A percentile compares a stretch with the other conserved stretches of the same genome.
Evolutionary conservation across 2,797 vertebrate species (phyloP).

Genomic region (Oryzias dopingdopingensis): DNA sequence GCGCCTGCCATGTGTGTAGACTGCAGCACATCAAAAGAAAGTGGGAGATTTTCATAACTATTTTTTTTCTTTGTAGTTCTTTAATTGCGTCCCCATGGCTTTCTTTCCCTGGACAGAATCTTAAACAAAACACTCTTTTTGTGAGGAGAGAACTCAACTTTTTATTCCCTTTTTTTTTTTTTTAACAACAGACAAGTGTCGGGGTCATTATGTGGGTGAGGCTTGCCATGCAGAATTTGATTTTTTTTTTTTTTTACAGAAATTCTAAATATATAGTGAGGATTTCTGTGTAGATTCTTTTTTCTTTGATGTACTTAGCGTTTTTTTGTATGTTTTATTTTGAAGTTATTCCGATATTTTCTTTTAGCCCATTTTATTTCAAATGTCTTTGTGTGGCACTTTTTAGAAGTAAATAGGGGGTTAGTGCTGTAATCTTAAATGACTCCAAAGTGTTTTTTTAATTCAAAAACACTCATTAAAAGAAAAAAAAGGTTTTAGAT

Average conservation of each 20-base stretch:
- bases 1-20: conserved; percentile 48
- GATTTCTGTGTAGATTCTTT: conserved; percentile 12
- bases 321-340: neutral
- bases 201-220: conserved; percentile 57
- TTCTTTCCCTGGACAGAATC: conserved; percentile 82
- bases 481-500: too few relatives aligned
- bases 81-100: conserved; percentile 85
- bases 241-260: conserved; percentile 16
- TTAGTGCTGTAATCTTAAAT: neutral
- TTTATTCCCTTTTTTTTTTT: conserved; percentile 50
- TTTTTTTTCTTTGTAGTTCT: conserved; percentile 85
- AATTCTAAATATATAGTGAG: conserved; percentile 52
- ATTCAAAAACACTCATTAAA: neutral
- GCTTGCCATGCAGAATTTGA: conserved; percentile 38
- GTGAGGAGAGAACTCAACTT: conserved; percentile 64
- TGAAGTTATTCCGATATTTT: conserved; percentile 11
- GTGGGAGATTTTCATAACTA: conserved; percentile 82
- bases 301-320: conserved; percentile 6
- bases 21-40: conserved; percentile 81
- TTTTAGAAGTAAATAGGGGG: neutral
- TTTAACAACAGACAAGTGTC: conserved; percentile 64
- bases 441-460: neutral
- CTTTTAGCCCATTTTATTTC: conserved; percentile 4
- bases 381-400: neutral
- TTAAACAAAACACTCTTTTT: conserved; percentile 80